phyloP scores from a whole-genome alignment of 2,888 invertebrate genomes.

The Fragum sueziense region DNA sequence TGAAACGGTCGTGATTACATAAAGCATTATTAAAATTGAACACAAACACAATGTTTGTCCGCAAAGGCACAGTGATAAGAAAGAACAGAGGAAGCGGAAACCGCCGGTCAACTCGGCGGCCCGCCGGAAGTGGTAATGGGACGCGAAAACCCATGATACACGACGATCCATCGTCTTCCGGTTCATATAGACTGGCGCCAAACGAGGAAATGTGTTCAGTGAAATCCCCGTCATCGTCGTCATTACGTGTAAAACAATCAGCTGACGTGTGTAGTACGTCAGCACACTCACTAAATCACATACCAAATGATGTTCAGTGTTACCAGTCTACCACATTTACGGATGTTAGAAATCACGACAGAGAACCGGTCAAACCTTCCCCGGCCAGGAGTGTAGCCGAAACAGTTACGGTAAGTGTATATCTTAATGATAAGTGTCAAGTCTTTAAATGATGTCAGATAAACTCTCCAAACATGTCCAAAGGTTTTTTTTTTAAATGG shows the following conservation, averaged over 20 bases:
- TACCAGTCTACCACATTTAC: not conserved
- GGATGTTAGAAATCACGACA: not conserved
- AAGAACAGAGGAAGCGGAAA: slow-evolving; percentile 28
- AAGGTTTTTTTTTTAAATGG: too few relatives aligned
- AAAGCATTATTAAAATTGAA: too few relatives aligned
- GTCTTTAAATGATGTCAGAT: too few relatives aligned
- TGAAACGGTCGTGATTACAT: too few relatives aligned
- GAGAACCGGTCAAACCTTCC: slow-evolving; percentile 22
- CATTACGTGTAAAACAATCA: slow-evolving; percentile 6
- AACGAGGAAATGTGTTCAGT: slow-evolving; percentile 21
- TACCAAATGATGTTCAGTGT: not conserved
- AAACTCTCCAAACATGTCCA: too few relatives aligned
- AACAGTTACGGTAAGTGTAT: slow-evolving; percentile 30
- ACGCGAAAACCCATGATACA: slow-evolving; percentile 11
- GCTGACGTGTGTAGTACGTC: not conserved
- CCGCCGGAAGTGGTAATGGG: slow-evolving; percentile 20
- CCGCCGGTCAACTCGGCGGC: slow-evolving; percentile 23
- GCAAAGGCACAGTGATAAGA: slow-evolving; percentile 31
- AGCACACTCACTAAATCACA: not conserved
- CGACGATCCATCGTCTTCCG: slow-evolving; percentile 28
- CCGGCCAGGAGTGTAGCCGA: slow-evolving; percentile 28
- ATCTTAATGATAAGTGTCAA: too few relatives aligned
- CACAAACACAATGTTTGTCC: slow-evolving; percentile 21
- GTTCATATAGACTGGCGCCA: slow-evolving; percentile 25
- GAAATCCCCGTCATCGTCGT: slow-evolving; percentile 19